Evolutionary conservation across 2,797 vertebrate species (phyloP).

Genomic region (Orientallactaga sibirica): DNA sequence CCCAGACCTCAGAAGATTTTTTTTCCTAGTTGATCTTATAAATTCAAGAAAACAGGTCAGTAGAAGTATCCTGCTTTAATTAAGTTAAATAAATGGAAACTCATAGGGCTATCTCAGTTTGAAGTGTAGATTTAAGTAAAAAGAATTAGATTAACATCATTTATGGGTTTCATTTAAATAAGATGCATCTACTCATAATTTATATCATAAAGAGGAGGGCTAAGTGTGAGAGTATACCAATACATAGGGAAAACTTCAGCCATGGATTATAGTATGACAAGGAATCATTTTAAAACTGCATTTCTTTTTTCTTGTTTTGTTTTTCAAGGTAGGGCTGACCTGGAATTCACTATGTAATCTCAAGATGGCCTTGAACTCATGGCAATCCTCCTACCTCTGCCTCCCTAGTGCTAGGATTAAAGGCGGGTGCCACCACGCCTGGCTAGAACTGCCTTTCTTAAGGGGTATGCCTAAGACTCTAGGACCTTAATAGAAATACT

Average conservation of each 20-base stretch:
- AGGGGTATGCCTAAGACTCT: not conserved
- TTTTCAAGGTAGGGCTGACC: too few relatives aligned
- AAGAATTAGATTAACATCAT: conserved; percentile 52
- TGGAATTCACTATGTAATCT: too few relatives aligned
- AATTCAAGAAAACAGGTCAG: conserved; percentile 66
- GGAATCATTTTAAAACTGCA: conserved; percentile 34
- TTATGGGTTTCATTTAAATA: conserved; percentile 67
- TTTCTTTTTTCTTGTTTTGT: not conserved
- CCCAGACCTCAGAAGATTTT: conserved; percentile 39
- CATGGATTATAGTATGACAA: not conserved
- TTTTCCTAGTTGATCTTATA: conserved; percentile 46
- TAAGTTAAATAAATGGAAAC: conserved; percentile 69
- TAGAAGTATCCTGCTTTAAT: conserved; percentile 55
- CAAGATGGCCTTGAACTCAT: too few relatives aligned
- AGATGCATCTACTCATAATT: conserved; percentile 65
- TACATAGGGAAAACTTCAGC: not conserved
- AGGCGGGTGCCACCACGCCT: too few relatives aligned
- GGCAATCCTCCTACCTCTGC: too few relatives aligned
- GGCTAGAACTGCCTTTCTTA: conserved; percentile 16
- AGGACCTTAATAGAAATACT: not conserved
- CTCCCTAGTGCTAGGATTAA: too few relatives aligned
- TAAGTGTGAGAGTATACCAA: not conserved
- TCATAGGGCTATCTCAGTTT: conserved; percentile 54
- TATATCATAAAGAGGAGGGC: conserved; percentile 48
- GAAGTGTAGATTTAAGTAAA: conserved; percentile 63